Conservation (phyloP, 37 sponge, comb jelly and placozoan species). For the Eunapius fragilis region DNA sequence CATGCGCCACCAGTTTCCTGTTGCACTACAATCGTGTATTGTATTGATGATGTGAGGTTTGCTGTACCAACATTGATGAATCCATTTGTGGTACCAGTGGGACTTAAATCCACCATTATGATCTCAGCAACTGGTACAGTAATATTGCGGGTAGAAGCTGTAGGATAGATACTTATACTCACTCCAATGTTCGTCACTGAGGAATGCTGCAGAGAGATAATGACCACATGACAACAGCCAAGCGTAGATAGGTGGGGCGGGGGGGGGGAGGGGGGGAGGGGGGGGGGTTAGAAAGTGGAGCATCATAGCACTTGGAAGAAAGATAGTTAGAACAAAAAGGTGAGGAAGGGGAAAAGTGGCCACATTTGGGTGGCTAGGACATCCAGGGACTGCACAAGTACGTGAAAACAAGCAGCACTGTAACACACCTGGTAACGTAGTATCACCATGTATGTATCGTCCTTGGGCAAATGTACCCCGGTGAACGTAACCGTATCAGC, state of each 20-base stretch:
- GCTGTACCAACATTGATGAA: not conserved
- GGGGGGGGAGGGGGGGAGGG: not conserved
- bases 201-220: not conserved
- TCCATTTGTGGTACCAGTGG: not conserved
- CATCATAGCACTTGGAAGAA: no score
- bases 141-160: not conserved
- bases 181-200: not conserved
- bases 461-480: slow-evolving; percentile 5
- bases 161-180: not conserved
- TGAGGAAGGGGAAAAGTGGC: not conserved
- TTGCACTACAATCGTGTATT: not conserved
- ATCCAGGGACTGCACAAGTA: not conserved
- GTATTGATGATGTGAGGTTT: not conserved
- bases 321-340: not conserved
- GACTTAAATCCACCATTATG: not conserved
- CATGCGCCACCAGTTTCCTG: not conserved
- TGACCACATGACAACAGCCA: not conserved
- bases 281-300: not conserved
- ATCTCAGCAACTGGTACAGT: not conserved
- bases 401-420: not conserved
- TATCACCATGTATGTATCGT: slow-evolving; percentile 50
- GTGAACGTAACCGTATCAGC: slow-evolving; percentile 15
- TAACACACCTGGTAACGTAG: slow-evolving; percentile 44
- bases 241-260: not conserved
- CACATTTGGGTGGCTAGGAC: not conserved